Base-by-base conservation (phyloP, 2,797 vertebrate species). In the Paramormyrops hopkinsi region DNA sequence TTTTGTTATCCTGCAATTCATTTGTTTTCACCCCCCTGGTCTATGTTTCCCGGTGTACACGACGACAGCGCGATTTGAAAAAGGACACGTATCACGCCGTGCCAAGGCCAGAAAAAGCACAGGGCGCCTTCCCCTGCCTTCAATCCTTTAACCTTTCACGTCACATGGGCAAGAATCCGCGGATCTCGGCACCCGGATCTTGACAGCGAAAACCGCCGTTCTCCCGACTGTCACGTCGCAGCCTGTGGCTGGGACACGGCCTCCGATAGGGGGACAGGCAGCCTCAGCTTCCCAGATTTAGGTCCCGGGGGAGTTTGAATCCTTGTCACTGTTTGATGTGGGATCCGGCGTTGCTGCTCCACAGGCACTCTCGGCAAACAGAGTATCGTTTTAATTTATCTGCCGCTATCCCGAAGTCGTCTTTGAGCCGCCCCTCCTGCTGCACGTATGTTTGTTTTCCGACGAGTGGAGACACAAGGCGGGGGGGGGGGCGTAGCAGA, bases 231-330 rank as follows among this genome's bases (percentile, higher is more conserved):
- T 37, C 65, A 79, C 73, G 69, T 79, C 50, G 65, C 65, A 88
- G 88, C 76, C 88, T 22, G 65, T 79, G 76, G 88, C 88, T 79
- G 44, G 69, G 73, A 88, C 62, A 41, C 73, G 73, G 87, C 48
- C 50, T 73, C 62, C 25, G 69, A 76, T 54, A 51, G 88, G 73
- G 88, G 73, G 48, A 54, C 87, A 88, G 73, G 37, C 33, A 11
- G 73, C 33, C 37, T 79, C 37, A 44, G 88, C 69, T 89, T 79
- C 53, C 51, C 17, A 83, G 73, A 53, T 83, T 83, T 44, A 46
- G 73, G 33, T 76, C 54, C n/a, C 76, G 19, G 88, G 73, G 73
- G 73, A 44, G 88, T 83, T 46, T 89, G 76, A 89, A 83, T 89
- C 53, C 73, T 59, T 53, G 69, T 89, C 53, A 76, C 44, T 37